A percentile compares a stretch with the other conserved stretches of the same genome.
These are phyloP conservation scores for Apteryx owenii DNA, from an alignment of 2,113 vertebrate genomes.

Conservation along the genomic window DNA sequence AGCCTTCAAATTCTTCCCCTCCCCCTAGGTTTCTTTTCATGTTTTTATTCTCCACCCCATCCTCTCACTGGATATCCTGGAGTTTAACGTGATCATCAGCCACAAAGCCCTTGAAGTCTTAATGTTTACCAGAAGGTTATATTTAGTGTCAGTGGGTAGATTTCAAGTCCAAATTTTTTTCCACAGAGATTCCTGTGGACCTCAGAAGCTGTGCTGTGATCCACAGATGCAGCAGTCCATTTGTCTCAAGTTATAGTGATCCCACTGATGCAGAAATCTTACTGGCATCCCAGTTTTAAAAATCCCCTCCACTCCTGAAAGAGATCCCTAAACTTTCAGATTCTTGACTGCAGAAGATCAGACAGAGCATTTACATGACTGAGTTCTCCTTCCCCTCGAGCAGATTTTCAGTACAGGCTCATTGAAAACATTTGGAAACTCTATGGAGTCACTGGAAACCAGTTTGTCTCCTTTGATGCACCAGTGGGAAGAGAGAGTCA, in stretches of 20 bases:
- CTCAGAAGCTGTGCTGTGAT: not conserved
- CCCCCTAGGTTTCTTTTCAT: not conserved
- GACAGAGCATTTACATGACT: not conserved
- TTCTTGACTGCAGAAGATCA: not conserved
- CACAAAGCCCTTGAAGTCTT: constrained; percentile 52
- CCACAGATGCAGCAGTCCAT: not conserved
- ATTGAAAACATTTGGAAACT: not conserved
- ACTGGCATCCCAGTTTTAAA: not conserved
- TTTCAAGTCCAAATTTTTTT: constrained; percentile 1
- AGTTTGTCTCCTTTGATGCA: not conserved
- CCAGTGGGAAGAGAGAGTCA: not conserved
- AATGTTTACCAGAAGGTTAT: constrained; percentile 48
- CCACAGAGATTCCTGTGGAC: not conserved
- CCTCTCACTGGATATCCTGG: constrained; percentile 16
- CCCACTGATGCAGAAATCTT: not conserved
- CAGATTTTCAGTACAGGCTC: not conserved
- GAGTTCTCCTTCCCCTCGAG: not conserved
- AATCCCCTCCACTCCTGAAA: not conserved
- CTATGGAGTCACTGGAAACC: not conserved
- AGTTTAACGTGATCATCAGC: constrained; percentile 13
- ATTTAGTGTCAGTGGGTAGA: constrained; percentile 26
- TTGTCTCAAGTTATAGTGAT: not conserved
- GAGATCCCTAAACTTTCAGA: not conserved
- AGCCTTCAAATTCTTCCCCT: not conserved
- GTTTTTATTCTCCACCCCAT: constrained; percentile 35